phyloP scores from a whole-genome alignment of 1,140 invertebrate species.

The Lordiphosa collinella region DNA sequence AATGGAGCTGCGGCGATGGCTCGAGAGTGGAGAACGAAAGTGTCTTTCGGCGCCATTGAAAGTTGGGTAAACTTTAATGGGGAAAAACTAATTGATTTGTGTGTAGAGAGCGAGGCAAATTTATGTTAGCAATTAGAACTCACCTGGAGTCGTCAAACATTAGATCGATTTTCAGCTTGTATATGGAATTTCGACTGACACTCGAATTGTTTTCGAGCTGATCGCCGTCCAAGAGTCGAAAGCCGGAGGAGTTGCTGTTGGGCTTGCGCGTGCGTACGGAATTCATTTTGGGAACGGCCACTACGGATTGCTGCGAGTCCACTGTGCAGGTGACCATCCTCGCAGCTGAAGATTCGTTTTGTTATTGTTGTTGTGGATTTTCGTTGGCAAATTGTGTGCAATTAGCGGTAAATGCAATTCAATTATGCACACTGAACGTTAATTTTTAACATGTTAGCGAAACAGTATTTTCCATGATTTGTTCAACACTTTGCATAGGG shows the following conservation, averaged over 20 bases:
- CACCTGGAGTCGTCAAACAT: conserved; percentile 87
- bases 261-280: conserved; percentile 55
- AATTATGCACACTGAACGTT: conserved; percentile 71
- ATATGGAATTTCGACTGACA: conserved; percentile 84
- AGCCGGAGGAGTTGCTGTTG: conserved; percentile 74
- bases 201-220: conserved; percentile 81
- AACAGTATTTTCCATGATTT: conserved; percentile 26
- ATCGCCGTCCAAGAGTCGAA: conserved; percentile 79
- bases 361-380: conserved; percentile 16
- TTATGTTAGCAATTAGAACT: conserved; percentile 23
- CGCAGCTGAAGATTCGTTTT: conserved; percentile 7
- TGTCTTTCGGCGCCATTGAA: conserved; percentile 34
- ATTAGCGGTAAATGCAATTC: conserved; percentile 72
- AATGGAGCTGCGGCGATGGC: neutral
- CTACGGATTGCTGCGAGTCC: conserved; percentile 60
- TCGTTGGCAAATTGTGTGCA: conserved; percentile 53
- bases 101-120: conserved; percentile 40
- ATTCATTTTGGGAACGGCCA: conserved; percentile 74
- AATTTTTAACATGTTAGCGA: conserved; percentile 64
- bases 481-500: conserved; percentile 64
- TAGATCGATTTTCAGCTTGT: conserved; percentile 90
- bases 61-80: too few species aligned
- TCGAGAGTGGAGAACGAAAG: conserved; percentile 67
- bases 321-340: conserved; percentile 78
- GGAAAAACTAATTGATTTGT: conserved; percentile 28